A percentile compares a stretch with the other conserved stretches of the same genome.
phyloP scores from a whole-genome alignment of 2,797 vertebrate genomes.

The Pantherophis vulpinus region DNA sequence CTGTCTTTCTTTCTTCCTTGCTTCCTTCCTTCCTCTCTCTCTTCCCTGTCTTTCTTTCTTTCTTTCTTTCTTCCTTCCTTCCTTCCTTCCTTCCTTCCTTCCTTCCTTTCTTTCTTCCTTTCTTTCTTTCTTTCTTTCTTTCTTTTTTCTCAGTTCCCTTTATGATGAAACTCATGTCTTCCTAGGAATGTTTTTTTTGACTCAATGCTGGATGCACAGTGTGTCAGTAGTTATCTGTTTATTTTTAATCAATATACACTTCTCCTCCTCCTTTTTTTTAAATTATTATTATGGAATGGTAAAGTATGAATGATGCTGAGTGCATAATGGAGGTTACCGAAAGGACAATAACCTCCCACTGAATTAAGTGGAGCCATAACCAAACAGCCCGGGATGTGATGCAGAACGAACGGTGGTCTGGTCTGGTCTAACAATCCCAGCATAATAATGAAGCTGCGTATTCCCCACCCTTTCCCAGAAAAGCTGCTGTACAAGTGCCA shows the following conservation, averaged over 20 bases:
- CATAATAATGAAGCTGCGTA: slow-evolving; percentile 30
- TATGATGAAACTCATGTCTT: not conserved
- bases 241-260: not conserved
- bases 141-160: not conserved
- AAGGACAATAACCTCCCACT: slow-evolving; percentile 31
- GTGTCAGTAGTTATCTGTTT: not conserved
- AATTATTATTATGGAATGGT: slow-evolving; percentile 14
- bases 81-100: accelerated
- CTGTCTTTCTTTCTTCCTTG: too few relatives aligned
- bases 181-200: not conserved
- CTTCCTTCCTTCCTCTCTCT: too few relatives aligned
- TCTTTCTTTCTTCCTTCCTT: too few relatives aligned
- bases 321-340: slow-evolving; percentile 35
- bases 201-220: not conserved
- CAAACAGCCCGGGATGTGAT: not conserved
- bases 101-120: accelerated
- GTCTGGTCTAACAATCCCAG: slow-evolving; percentile 40
- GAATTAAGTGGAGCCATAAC: slow-evolving; percentile 17
- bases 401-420: slow-evolving; percentile 26
- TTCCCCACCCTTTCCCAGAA: not conserved
- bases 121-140: too few relatives aligned
- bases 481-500: not conserved
- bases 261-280: slow-evolving; percentile 34
- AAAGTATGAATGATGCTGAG: not conserved
- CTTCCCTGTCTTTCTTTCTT: too few relatives aligned